Conservation (phyloP, 1,140 invertebrate species). For the Alviniconcha marisindica region DNA sequence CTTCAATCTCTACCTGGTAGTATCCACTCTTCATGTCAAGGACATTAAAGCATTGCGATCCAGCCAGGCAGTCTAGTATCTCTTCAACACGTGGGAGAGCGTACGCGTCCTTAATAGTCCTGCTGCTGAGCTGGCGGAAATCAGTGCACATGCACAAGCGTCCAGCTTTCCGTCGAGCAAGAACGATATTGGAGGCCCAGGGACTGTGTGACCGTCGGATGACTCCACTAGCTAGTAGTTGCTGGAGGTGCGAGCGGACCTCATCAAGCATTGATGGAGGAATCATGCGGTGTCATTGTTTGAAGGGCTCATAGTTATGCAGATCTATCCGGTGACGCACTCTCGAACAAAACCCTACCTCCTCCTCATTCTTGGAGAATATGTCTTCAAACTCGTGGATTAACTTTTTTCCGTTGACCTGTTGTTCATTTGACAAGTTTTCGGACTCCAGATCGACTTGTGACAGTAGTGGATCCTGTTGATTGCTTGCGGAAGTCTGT, state of each 20-base stretch:
- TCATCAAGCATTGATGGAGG: slow-evolving; percentile 24
- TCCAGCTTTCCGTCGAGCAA: slow-evolving; percentile 55
- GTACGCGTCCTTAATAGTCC: slow-evolving; percentile 52
- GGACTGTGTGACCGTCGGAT: slow-evolving; percentile 45
- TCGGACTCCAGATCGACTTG: not conserved
- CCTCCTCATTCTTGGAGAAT: slow-evolving; percentile 15
- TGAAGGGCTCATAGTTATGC: not conserved
- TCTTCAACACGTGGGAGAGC: slow-evolving; percentile 50
- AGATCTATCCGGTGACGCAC: slow-evolving; percentile 9
- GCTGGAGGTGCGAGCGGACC: slow-evolving; percentile 24
- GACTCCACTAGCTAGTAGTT: slow-evolving; percentile 39
- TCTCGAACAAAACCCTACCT: not conserved
- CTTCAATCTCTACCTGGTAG: slow-evolving; percentile 73
- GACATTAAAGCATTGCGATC: slow-evolving; percentile 55
- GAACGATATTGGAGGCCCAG: slow-evolving; percentile 44
- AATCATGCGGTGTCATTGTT: not conserved
- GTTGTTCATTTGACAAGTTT: not conserved
- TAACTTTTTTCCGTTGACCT: not conserved
- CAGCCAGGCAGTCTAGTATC: slow-evolving; percentile 45
- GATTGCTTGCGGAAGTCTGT: not conserved
- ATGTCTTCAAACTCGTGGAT: not conserved
- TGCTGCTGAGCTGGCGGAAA: slow-evolving; percentile 50
- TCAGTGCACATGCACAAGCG: slow-evolving; percentile 57
- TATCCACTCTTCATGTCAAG: slow-evolving; percentile 62
- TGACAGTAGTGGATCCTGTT: not conserved